These are phyloP conservation scores for Paedocypris sp. DNA, from an alignment of 2,113 vertebrate genomes.

Conservation along the genomic window DNA sequence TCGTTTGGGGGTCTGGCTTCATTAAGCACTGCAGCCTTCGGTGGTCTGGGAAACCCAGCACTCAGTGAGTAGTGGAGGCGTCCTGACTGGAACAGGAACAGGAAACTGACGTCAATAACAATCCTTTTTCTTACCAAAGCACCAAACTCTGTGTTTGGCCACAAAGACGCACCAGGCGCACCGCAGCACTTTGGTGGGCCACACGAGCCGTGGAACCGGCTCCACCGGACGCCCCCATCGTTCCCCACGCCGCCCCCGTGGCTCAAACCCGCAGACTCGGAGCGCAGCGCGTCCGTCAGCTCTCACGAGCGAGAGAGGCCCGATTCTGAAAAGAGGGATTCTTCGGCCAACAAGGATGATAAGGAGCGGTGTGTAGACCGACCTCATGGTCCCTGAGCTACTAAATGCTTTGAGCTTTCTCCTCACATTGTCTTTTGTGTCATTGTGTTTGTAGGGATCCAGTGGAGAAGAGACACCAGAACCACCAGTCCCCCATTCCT, in stretches of 20 bases:
- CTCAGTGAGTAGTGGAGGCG: constrained; percentile 99
- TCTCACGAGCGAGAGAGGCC: constrained; percentile 80
- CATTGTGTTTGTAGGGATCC: constrained; percentile 79
- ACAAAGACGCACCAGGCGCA: constrained; percentile 84
- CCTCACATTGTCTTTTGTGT: no score
- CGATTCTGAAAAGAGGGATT: constrained; percentile 85
- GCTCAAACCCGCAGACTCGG: constrained; percentile 90
- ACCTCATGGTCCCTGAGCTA: no score
- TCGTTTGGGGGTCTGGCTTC: constrained; percentile 83
- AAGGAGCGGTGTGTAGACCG: constrained; percentile 83
- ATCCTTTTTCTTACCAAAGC: constrained; percentile 70
- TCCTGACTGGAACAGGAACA: not conserved
- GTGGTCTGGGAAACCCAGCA: constrained; percentile 91
- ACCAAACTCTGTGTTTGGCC: constrained; percentile 89
- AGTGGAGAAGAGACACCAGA: constrained; percentile 81
- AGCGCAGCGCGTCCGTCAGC: constrained; percentile 83
- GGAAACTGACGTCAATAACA: not conserved
- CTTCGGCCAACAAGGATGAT: constrained; percentile 83
- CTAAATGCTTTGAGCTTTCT: no score
- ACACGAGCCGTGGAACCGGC: constrained; percentile 96
- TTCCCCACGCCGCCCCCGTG: constrained; percentile 96
- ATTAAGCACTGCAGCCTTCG: constrained; percentile 88
- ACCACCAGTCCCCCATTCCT: constrained; percentile 78
- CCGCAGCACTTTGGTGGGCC: constrained; percentile 86
- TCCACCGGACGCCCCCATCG: constrained; percentile 93